phyloP scores from a whole-genome alignment of 2,888 invertebrate species.

The Sarcophaga subvicina region DNA sequence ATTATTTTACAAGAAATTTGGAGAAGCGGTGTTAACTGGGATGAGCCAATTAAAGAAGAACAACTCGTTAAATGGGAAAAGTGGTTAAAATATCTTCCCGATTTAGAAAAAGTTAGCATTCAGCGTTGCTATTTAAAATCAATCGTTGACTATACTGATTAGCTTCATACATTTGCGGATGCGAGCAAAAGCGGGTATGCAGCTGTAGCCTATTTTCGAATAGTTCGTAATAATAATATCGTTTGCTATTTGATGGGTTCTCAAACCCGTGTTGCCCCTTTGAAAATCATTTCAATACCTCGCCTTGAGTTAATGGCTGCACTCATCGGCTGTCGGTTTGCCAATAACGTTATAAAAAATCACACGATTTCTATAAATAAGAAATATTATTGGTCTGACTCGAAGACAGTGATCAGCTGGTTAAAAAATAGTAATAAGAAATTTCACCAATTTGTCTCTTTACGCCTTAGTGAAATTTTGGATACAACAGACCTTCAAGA shows the following conservation, averaged over 20 bases:
- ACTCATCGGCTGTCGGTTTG: conserved; percentile 66
- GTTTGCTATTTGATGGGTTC: conserved; percentile 33
- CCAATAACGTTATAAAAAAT: conserved; percentile 48
- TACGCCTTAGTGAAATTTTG: conserved; percentile 49
- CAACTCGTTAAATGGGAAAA: conserved; percentile 64
- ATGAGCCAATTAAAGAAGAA: conserved; percentile 61
- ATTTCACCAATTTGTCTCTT: conserved; percentile 69
- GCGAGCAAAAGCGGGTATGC: conserved; percentile 62
- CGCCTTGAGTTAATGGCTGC: conserved; percentile 71
- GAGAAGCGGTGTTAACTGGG: conserved; percentile 60
- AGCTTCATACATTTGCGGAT: conserved; percentile 69
- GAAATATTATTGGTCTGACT: conserved; percentile 58
- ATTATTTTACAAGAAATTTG: conserved; percentile 62
- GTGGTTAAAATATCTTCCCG: conserved; percentile 68
- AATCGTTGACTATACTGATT: conserved; percentile 25
- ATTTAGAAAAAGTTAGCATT: conserved; percentile 58
- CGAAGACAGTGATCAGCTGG: conserved; percentile 59
- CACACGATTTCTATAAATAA: conserved; percentile 55
- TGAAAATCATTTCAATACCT: conserved; percentile 55
- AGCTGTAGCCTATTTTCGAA: conserved; percentile 57
- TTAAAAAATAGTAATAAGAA: conserved; percentile 51
- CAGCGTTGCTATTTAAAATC: conserved; percentile 11
- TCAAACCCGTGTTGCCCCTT: conserved; percentile 54
- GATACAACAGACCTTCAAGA: neutral
- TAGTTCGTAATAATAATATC: conserved; percentile 10